Base-by-base conservation (phyloP, 1,140 invertebrate genomes). In the Listronotus oregonensis region DNA sequence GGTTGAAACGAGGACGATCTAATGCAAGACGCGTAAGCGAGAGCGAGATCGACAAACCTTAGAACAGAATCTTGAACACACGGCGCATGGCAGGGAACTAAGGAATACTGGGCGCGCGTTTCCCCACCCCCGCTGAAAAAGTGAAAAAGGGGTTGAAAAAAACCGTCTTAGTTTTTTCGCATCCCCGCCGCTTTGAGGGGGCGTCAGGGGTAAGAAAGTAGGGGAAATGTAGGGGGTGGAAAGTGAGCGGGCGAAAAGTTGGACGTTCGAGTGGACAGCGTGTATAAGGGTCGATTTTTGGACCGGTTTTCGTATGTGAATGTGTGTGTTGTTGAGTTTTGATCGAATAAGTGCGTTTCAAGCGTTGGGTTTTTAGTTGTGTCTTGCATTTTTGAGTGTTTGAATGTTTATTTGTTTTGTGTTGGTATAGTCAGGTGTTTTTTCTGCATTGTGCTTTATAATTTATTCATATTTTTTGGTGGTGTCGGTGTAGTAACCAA, bases 51-150 rank as follows among this genome's bases (percentile, higher is more conserved):
- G 56, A 40, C 51, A 63, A 70, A 73, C 76, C 73, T 77, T 77
- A 77, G 76, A 77, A 73, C 70, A 75, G 64, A 70, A 75, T 77
- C 76, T 77, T 77, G 75, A 62, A 65, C 27, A 34, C 8, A 50
- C 10, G 59, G 71, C 73, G 74, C 75, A 75, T 67, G 75, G 74
- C 69, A 56, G 64, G 61, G 68, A 70, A 70, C 63, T 74, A 75
- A 77, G 74, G 75, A 74, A 71, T 69, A 68, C 60, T 52, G 63
- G 64, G 61, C 61, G 59, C 67, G 69, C 63, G 69, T 71, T 69
- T 69, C 69, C 71, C 70, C 72, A 61, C 71, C 67, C 60, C 72
- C 68, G 49, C 66, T 52, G 62, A 52, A 55, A 57, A 64, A 64
- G 44, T 64, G 63, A 54, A 69, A 63, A 66, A 67, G 69, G 69